A percentile compares a stretch with the other conserved stretches of the same genome.
phyloP scores from a whole-genome alignment of 2,797 vertebrate genomes.

The Galago senegalensis region DNA sequence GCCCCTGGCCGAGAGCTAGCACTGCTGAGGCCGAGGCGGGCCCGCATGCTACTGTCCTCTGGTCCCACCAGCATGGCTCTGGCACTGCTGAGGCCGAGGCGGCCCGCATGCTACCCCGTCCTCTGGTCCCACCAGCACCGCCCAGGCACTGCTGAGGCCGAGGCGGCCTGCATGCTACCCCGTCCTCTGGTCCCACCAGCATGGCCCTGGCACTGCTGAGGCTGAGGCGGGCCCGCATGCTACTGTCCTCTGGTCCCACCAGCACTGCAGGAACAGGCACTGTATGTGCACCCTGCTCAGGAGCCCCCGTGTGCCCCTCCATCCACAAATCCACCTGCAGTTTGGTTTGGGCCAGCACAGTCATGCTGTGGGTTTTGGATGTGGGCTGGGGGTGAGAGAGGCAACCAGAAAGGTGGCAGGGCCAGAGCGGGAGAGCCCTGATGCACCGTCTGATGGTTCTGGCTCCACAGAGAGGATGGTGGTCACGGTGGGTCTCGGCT shows the following conservation, averaged over 20 bases:
- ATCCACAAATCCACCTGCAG: background rate
- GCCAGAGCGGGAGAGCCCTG: background rate
- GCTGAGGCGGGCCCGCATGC: fast-evolving
- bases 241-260: background rate
- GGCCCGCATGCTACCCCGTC: fast-evolving
- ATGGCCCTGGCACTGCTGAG: fast-evolving
- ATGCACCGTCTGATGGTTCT: fast-evolving
- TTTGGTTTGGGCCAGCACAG: background rate
- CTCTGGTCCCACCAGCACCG: background rate
- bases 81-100: background rate
- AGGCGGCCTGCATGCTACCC: fast-evolving
- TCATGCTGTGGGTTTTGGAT: background rate
- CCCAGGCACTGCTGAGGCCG: background rate
- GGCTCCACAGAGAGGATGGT: too few species aligned
- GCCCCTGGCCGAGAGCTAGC: fast-evolving
- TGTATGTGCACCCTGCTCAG: background rate
- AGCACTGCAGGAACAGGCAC: background rate
- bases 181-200: background rate
- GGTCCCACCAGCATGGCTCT: fast-evolving
- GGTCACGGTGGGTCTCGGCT: background rate
- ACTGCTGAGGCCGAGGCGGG: fast-evolving
- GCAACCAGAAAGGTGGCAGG: fast-evolving
- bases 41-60: fast-evolving
- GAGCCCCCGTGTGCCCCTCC: background rate
- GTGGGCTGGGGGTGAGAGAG: background rate